Conservation (phyloP, 2,113 vertebrate genomes). For the Coryphaenoides rupestris region DNA sequence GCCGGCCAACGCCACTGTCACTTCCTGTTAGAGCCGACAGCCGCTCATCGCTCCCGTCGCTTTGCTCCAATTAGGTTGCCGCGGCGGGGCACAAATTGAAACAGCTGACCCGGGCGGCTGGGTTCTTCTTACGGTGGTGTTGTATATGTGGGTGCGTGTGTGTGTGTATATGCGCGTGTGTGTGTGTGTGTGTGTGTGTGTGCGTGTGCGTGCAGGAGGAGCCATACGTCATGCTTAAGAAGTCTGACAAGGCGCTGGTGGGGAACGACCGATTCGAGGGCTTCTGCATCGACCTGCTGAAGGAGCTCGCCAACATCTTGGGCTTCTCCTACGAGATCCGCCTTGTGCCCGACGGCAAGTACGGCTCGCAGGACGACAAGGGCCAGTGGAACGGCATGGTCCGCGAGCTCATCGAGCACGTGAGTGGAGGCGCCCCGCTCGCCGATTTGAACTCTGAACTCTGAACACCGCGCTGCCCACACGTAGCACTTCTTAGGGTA, state of each 20-base stretch:
- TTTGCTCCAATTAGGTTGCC: slow-evolving; percentile 64
- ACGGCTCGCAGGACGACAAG: slow-evolving; percentile 89
- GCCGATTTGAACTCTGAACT: too few relatives aligned
- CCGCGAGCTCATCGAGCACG: too few relatives aligned
- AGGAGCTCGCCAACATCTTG: slow-evolving; percentile 88
- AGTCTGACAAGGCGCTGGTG: slow-evolving; percentile 89
- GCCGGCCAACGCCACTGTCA: slow-evolving; percentile 50
- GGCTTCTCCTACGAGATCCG: slow-evolving; percentile 96
- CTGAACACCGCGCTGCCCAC: too few relatives aligned
- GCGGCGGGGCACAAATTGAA: slow-evolving; percentile 55
- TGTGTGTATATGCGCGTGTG: too few relatives aligned
- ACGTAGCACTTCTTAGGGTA: too few relatives aligned
- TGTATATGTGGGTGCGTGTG: not conserved
- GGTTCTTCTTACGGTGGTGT: slow-evolving; percentile 56
- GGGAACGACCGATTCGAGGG: slow-evolving; percentile 97
- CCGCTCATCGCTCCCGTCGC: slow-evolving; percentile 59
- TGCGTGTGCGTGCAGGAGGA: slow-evolving; percentile 80
- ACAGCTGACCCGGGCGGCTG: slow-evolving; percentile 66
- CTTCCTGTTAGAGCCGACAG: slow-evolving; percentile 60
- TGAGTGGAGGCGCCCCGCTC: too few relatives aligned
- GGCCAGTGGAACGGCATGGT: too few relatives aligned
- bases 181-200: too few relatives aligned
- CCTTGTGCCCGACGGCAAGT: slow-evolving; percentile 91
- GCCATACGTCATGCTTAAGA: slow-evolving; percentile 98
- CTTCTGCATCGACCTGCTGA: slow-evolving; percentile 95